Conservation (phyloP, 2,888 invertebrate species). For the Phyllotreta striolata region DNA sequence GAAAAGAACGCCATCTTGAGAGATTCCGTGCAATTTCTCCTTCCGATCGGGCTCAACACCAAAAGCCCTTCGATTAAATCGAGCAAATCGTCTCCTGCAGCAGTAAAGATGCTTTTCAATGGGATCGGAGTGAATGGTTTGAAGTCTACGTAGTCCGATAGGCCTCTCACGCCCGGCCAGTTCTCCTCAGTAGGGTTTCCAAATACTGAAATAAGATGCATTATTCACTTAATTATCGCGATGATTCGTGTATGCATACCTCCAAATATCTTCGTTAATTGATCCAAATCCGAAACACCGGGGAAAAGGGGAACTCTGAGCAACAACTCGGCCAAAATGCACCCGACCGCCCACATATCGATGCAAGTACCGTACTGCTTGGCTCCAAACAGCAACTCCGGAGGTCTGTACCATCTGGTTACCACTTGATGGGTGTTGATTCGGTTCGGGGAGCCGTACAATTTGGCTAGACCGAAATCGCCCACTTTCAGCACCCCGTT, state of each 20-base stretch:
- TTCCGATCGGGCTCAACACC: conserved; percentile 80
- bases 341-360: conserved; percentile 99
- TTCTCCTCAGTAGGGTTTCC: conserved; percentile 92
- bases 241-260: conserved; percentile 1
- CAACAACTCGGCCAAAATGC: conserved; percentile 94
- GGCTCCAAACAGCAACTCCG: conserved; percentile 95
- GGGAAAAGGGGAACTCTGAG: conserved; percentile 93
- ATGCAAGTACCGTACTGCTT: conserved; percentile 94
- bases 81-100: conserved; percentile 91
- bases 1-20: conserved; percentile 90
- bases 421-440: conserved; percentile 98
- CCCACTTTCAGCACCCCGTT: conserved; percentile 95
- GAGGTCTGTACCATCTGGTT: conserved; percentile 91
- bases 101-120: conserved; percentile 92
- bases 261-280: conserved; percentile 93
- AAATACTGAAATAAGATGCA: conserved; percentile 65
- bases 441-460: conserved; percentile 95
- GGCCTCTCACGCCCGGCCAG: conserved; percentile 84
- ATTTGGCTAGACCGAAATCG: conserved; percentile 98
- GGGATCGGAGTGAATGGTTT: conserved; percentile 86
- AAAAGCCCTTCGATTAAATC: conserved; percentile 80
- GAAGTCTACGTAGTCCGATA: conserved; percentile 94
- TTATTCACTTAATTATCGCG: too few species aligned
- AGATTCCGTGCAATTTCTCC: conserved; percentile 85
- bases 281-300: conserved; percentile 97